Percentiles rank a stretch among this genome's conserved stretches.
Conservation (phyloP, 2,888 invertebrate genomes). For the Sipha maydis region DNA sequence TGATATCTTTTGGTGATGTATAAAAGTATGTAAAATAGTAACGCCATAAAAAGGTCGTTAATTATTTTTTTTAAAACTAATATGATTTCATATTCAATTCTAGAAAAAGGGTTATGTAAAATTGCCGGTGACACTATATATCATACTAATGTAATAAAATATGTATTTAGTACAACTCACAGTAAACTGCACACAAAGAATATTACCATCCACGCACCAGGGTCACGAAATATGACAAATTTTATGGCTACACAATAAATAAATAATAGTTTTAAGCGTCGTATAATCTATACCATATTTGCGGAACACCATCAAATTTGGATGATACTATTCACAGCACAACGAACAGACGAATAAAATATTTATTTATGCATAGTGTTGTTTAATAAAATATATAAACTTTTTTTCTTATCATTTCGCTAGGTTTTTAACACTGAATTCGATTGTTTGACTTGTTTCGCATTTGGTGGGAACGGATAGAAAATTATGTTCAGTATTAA, state of each 20-base stretch:
- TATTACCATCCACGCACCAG: not conserved
- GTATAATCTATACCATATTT: too few relatives aligned
- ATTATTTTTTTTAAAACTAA: not conserved
- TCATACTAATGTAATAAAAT: not conserved
- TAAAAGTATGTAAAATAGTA: constrained; percentile 18
- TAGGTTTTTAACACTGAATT: too few relatives aligned
- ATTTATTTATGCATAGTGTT: too few relatives aligned
- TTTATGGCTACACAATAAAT: constrained; percentile 2
- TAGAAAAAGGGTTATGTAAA: not conserved
- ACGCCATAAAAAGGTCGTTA: constrained; percentile 2
- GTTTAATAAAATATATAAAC: too few relatives aligned
- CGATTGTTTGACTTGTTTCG: too few relatives aligned
- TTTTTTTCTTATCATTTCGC: too few relatives aligned
- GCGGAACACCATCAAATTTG: too few relatives aligned
- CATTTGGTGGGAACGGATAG: too few relatives aligned
- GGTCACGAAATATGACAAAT: not conserved
- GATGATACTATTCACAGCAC: too few relatives aligned
- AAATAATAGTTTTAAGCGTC: not conserved
- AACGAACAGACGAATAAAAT: too few relatives aligned
- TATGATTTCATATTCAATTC: not conserved
- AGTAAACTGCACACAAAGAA: constrained; percentile 7
- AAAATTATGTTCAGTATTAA: too few relatives aligned
- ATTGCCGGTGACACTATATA: not conserved
- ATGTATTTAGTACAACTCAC: constrained; percentile 1
- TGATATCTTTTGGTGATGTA: not conserved